These are phyloP conservation scores for Macroglossus sobrinus DNA, from an alignment of 2,113 vertebrate species.

Conservation along the genomic window DNA sequence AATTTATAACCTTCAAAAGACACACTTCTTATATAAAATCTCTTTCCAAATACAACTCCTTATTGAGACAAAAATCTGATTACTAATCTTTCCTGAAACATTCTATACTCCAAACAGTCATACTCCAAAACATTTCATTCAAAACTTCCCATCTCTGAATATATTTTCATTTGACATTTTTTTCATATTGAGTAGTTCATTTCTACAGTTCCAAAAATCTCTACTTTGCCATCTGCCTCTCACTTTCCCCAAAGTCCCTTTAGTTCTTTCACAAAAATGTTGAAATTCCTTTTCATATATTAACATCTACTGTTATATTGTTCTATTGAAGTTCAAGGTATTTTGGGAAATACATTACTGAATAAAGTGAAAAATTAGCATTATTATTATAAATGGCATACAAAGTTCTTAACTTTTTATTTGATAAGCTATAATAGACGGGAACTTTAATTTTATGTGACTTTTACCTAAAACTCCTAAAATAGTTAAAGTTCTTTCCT, in stretches of 20 bases:
- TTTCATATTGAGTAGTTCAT: background rate
- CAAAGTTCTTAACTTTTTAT: background rate
- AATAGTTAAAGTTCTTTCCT: background rate
- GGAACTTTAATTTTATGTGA: background rate
- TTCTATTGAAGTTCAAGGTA: background rate
- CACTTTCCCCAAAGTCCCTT: background rate
- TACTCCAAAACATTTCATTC: constrained; percentile 2
- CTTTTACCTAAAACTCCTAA: constrained; percentile 34
- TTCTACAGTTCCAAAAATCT: background rate
- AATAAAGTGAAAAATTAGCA: background rate
- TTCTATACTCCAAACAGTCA: background rate
- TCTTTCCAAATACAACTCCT: background rate
- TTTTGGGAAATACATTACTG: constrained; percentile 1
- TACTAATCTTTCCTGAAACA: background rate
- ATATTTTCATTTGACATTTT: constrained; percentile 13
- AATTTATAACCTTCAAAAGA: constrained; percentile 1
- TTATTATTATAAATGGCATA: background rate
- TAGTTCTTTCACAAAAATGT: background rate
- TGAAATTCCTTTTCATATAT: background rate
- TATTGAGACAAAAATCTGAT: background rate
- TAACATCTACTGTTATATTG: background rate
- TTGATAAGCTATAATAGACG: background rate
- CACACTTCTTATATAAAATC: background rate
- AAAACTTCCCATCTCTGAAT: background rate
- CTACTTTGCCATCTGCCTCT: background rate